Evolutionary conservation across 2,797 vertebrate genomes (phyloP).

Genomic region (Argyrosomus regius): DNA sequence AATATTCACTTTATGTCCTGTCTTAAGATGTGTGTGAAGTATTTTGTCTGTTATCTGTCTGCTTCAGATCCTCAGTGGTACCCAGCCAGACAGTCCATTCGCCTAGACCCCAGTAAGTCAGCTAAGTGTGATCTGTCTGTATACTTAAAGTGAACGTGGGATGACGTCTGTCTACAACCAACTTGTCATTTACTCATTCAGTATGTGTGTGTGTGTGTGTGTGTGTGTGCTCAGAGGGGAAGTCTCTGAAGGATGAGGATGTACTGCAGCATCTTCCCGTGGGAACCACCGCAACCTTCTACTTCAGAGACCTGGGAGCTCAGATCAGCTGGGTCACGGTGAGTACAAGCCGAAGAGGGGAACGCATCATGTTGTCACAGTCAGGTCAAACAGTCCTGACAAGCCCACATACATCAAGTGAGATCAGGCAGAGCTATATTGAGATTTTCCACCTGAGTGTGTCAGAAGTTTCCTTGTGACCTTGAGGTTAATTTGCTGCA

Average conservation of each 20-base stretch:
- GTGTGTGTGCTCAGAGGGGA: constrained; percentile 88
- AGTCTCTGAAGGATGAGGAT: constrained; percentile 95
- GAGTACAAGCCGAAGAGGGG: constrained; percentile 66
- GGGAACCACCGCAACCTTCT: constrained; percentile 95
- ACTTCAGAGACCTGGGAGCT: constrained; percentile 95
- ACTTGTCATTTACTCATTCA: not conserved
- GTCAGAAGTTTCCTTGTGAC: constrained; percentile 2
- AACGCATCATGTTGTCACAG: not conserved
- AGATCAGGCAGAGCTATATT: constrained; percentile 43
- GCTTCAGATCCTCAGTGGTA: constrained; percentile 95
- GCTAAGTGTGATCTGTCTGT: not conserved
- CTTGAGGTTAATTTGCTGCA: constrained; percentile 8
- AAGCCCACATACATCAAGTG: constrained; percentile 11
- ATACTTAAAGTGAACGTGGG: not conserved
- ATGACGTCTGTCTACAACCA: not conserved
- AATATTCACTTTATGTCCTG: constrained; percentile 1
- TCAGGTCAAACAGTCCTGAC: constrained; percentile 5
- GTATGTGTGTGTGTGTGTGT: not conserved
- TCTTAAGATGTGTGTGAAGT: constrained; percentile 6
- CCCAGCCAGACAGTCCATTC: constrained; percentile 94
- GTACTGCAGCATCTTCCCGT: constrained; percentile 94
- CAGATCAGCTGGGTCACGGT: constrained; percentile 99
- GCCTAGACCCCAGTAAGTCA: constrained; percentile 93
- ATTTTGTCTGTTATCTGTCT: constrained; percentile 26
- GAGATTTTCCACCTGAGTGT: constrained; percentile 27